phyloP scores from a whole-genome alignment of 1,140 invertebrate genomes.

The Cecropterus lyciades region DNA sequence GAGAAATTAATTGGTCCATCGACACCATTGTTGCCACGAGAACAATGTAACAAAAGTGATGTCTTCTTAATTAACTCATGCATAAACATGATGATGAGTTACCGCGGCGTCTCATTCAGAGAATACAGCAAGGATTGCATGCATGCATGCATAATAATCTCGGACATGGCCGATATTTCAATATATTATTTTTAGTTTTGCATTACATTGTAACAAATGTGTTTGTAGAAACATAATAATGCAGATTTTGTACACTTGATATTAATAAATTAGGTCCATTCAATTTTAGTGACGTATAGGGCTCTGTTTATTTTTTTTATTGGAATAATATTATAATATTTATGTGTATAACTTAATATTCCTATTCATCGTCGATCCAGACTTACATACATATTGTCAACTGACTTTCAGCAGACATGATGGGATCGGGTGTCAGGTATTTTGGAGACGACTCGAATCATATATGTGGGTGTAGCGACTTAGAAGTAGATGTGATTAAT shows the following conservation, averaged over 20 bases:
- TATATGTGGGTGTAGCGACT: too few relatives aligned
- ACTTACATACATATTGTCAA: too few relatives aligned
- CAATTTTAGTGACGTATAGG: too few relatives aligned
- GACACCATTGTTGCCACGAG: constrained; percentile 42
- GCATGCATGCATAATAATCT: constrained; percentile 34
- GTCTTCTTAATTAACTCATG: constrained; percentile 50
- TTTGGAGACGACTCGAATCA: too few relatives aligned
- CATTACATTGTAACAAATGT: constrained; percentile 2
- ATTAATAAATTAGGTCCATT: not conserved
- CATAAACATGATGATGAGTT: constrained; percentile 44
- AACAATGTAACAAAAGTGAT: constrained; percentile 45
- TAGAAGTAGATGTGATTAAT: too few relatives aligned
- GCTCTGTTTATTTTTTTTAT: too few relatives aligned
- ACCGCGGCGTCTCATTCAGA: constrained; percentile 11
- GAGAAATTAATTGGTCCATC: constrained; percentile 41
- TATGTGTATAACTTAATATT: too few relatives aligned
- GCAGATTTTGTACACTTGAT: not conserved
- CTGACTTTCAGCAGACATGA: too few relatives aligned
- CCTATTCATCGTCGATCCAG: too few relatives aligned
- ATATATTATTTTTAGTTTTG: constrained; percentile 26
- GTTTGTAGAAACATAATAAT: constrained; percentile 6
- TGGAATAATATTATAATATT: too few relatives aligned
- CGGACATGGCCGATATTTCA: constrained; percentile 24
- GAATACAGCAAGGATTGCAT: constrained; percentile 13
- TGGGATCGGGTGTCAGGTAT: too few relatives aligned